phyloP scores from a whole-genome alignment of 2,113 vertebrate genomes.

The Chionis minor region DNA sequence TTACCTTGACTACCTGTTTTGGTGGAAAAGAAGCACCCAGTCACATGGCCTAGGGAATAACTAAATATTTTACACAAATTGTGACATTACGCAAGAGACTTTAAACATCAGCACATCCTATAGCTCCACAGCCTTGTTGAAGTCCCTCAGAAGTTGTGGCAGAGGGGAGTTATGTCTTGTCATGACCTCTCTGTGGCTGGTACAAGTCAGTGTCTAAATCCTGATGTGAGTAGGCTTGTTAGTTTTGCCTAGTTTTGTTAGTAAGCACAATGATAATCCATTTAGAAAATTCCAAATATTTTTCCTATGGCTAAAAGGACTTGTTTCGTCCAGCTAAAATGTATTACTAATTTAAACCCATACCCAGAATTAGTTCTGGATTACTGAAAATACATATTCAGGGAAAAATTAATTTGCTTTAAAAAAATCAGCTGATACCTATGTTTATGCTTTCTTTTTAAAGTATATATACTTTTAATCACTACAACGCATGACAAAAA shows the following conservation, averaged over 20 bases:
- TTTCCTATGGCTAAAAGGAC: background rate
- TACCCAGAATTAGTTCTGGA: background rate
- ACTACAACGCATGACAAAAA: background rate
- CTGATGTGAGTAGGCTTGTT: background rate
- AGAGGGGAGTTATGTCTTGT: background rate
- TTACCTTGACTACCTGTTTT: background rate
- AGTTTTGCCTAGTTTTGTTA: background rate
- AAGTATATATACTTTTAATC: background rate
- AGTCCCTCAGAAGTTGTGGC: background rate
- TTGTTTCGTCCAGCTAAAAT: background rate
- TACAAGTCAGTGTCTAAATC: background rate
- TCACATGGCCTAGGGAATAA: background rate
- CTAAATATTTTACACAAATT: background rate
- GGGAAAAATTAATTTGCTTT: background rate
- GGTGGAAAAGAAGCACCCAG: background rate
- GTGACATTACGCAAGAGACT: rapidly evolving
- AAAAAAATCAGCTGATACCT: background rate
- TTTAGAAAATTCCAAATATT: background rate
- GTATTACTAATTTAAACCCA: background rate
- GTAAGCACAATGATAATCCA: background rate
- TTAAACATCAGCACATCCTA: background rate
- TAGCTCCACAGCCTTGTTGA: background rate
- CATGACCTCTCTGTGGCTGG: background rate
- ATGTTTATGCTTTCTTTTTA: background rate
- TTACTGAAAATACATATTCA: background rate